These are phyloP conservation scores for Trichonephila inaurata DNA, from an alignment of 1,140 invertebrate species.

Conservation along the genomic window DNA sequence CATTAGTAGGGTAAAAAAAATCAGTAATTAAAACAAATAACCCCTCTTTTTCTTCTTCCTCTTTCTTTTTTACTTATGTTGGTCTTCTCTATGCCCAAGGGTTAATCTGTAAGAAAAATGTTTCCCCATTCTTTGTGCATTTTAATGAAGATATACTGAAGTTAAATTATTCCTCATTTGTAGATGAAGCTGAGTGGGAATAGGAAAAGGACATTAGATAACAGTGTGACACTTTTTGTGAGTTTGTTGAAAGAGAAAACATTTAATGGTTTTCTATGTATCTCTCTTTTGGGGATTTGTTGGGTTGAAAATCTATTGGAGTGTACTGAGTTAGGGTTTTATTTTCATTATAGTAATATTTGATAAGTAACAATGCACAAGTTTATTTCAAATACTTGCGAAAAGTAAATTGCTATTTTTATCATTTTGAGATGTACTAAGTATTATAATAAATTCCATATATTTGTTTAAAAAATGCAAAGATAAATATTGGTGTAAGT, in stretches of 20 bases:
- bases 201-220: not conserved
- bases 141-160: slow-evolving; percentile 38
- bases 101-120: slow-evolving; percentile 51
- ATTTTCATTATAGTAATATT: too few species aligned
- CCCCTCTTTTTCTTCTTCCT: not conserved
- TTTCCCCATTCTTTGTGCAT: not conserved
- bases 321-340: too few species aligned
- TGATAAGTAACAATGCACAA: too few species aligned
- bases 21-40: slow-evolving; percentile 67
- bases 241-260: not conserved
- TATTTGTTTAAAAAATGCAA: too few species aligned
- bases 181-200: slow-evolving; percentile 23
- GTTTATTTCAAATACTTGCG: too few species aligned
- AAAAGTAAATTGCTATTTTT: too few species aligned
- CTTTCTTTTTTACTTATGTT: not conserved
- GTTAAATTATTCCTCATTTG: slow-evolving; percentile 45
- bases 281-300: not conserved
- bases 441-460: too few species aligned
- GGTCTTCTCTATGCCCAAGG: slow-evolving; percentile 18
- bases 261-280: not conserved
- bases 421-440: too few species aligned
- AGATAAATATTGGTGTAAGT: too few species aligned
- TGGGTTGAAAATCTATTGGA: not conserved
- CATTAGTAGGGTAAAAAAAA: not conserved
- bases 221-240: not conserved